These are phyloP conservation scores for Eupithecia insigniata DNA, from an alignment of 2,888 invertebrate genomes.

Conservation along the genomic window DNA sequence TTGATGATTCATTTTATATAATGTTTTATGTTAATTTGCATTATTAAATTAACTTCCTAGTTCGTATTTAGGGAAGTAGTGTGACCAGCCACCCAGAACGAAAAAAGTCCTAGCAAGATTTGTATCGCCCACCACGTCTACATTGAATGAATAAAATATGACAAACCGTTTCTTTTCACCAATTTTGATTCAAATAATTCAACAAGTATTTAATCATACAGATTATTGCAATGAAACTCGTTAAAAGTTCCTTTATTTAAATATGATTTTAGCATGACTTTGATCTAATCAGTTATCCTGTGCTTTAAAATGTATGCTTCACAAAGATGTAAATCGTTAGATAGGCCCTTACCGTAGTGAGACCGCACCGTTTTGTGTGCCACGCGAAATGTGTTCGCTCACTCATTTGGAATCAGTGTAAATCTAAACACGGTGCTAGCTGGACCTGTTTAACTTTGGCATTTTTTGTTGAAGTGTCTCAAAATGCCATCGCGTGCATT, in stretches of 20 bases:
- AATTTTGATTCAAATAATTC: not conserved
- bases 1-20: not conserved
- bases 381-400: too few species aligned
- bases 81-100: slow-evolving; percentile 59
- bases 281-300: slow-evolving; percentile 44
- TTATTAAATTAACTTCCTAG: slow-evolving; percentile 15
- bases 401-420: too few species aligned
- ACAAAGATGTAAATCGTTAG: too few species aligned
- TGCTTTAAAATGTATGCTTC: slow-evolving; percentile 30
- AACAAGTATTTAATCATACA: not conserved
- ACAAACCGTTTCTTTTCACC: not conserved
- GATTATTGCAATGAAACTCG: not conserved
- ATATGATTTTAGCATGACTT: slow-evolving; percentile 27
- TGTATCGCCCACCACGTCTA: slow-evolving; percentile 26
- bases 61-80: slow-evolving; percentile 27
- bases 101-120: slow-evolving; percentile 45
- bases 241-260: not conserved
- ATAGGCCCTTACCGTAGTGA: too few species aligned
- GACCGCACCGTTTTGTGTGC: too few species aligned
- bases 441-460: too few species aligned
- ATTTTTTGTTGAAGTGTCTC: too few species aligned
- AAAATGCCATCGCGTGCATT: too few species aligned
- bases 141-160: slow-evolving; percentile 27
- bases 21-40: slow-evolving; percentile 7
- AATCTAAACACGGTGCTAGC: too few species aligned